Evolutionary conservation across 1,140 invertebrate species (phyloP).

Genomic region (Bombus waltoni): DNA sequence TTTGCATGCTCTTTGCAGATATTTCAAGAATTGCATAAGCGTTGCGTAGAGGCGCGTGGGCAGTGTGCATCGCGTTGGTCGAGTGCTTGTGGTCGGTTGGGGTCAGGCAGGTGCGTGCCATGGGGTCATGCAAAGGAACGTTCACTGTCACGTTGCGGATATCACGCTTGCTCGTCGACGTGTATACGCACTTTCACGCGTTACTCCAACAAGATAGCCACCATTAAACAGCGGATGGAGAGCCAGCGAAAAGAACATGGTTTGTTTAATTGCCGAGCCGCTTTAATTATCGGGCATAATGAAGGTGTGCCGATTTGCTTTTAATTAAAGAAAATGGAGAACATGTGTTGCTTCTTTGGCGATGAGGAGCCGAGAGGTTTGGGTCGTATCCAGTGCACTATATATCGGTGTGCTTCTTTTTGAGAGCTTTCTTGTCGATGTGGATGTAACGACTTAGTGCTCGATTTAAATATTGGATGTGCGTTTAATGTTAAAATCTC

Average conservation of each 20-base stretch:
- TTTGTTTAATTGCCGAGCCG: conserved; percentile 28
- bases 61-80: conserved; percentile 58
- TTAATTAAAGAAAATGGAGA: conserved; percentile 20
- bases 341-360: background rate
- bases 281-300: background rate
- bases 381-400: background rate
- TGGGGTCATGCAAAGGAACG: conserved; percentile 69
- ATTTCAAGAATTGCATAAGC: conserved; percentile 70
- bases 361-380: background rate
- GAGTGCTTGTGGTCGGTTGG: conserved; percentile 52
- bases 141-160: conserved; percentile 68
- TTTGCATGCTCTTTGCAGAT: conserved; percentile 44
- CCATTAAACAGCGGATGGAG: background rate
- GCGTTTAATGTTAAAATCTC: too few species aligned
- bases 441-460: too few species aligned
- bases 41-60: conserved; percentile 70
- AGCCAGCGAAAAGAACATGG: background rate
- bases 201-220: background rate
- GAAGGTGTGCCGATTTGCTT: conserved; percentile 19
- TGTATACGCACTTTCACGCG: conserved; percentile 63
- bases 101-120: conserved; percentile 79
- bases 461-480: too few species aligned
- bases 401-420: too few species aligned
- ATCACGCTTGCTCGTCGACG: conserved; percentile 55
- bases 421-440: background rate